Evolutionary conservation across 2,888 invertebrate species (phyloP).

Genomic region (Lasioglossum calceatum): DNA sequence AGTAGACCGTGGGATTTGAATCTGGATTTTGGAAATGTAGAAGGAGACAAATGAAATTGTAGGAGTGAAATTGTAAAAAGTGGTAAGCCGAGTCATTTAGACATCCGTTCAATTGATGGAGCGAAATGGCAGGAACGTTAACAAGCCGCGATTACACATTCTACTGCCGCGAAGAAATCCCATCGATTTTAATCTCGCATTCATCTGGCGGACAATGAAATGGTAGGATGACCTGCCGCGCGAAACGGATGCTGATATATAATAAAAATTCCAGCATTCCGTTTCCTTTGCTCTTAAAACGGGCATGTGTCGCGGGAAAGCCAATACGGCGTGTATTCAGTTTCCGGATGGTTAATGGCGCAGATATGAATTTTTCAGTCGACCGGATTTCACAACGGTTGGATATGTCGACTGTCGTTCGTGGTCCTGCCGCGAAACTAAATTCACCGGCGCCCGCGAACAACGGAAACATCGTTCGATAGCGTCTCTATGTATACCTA

Average conservation of each 20-base stretch:
- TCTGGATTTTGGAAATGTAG: too few species aligned
- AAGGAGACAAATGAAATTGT: too few species aligned
- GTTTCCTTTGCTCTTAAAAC: conserved; percentile 33
- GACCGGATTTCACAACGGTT: conserved; percentile 42
- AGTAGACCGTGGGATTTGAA: too few species aligned
- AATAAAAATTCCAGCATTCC: conserved; percentile 10
- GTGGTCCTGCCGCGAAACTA: conserved; percentile 26
- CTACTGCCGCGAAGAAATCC: background rate
- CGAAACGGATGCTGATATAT: conserved; percentile 2
- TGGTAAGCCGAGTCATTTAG: too few species aligned
- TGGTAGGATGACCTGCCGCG: background rate
- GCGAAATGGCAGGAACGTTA: background rate
- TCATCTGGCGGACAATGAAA: background rate
- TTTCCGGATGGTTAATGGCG: conserved; percentile 63
- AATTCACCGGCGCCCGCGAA: background rate
- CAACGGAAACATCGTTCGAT: conserved; percentile 15
- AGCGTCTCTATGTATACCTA: background rate
- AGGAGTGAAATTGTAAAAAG: too few species aligned
- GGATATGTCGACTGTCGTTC: conserved; percentile 20
- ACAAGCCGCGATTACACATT: background rate
- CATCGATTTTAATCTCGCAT: background rate
- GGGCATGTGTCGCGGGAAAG: conserved; percentile 31
- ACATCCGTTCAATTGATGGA: background rate
- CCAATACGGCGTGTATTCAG: conserved; percentile 45
- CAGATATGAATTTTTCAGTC: conserved; percentile 60